A percentile compares a stretch with the other conserved stretches of the same genome.
phyloP scores from a whole-genome alignment of 2,797 vertebrate genomes.

The Spinus olivaceus region DNA sequence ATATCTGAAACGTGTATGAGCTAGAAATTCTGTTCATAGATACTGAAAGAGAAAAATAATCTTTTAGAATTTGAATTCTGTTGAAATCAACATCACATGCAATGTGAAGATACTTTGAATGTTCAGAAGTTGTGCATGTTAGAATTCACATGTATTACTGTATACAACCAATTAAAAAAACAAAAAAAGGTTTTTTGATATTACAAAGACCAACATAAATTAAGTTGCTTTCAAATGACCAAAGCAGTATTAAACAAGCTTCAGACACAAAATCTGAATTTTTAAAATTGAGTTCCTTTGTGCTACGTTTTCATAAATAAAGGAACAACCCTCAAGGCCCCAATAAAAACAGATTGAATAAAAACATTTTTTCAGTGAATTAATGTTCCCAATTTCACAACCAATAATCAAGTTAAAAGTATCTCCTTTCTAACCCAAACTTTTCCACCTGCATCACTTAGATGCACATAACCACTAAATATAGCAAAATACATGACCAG shows the following conservation, averaged over 20 bases:
- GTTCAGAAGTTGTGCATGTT: neutral
- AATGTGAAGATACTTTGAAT: neutral
- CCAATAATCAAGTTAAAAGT: neutral
- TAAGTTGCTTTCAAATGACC: neutral
- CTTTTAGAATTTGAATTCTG: neutral
- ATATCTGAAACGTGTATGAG: neutral
- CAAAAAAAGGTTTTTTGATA: neutral
- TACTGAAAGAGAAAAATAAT: neutral
- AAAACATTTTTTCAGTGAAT: neutral
- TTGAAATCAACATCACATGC: neutral
- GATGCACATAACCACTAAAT: neutral
- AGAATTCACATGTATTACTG: neutral
- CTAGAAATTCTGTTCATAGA: neutral
- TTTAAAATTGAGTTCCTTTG: neutral
- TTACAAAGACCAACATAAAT: neutral
- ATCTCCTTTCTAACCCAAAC: neutral
- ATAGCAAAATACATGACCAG: neutral
- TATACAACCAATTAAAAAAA: neutral
- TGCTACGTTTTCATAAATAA: neutral
- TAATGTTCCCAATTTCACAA: neutral
- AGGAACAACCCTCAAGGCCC: neutral
- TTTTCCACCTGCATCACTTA: neutral
- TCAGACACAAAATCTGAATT: neutral
- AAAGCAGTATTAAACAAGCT: neutral
- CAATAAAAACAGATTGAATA: neutral